These are phyloP conservation scores for Pyralis farinalis DNA, from an alignment of 2,888 invertebrate species.

Conservation along the genomic window DNA sequence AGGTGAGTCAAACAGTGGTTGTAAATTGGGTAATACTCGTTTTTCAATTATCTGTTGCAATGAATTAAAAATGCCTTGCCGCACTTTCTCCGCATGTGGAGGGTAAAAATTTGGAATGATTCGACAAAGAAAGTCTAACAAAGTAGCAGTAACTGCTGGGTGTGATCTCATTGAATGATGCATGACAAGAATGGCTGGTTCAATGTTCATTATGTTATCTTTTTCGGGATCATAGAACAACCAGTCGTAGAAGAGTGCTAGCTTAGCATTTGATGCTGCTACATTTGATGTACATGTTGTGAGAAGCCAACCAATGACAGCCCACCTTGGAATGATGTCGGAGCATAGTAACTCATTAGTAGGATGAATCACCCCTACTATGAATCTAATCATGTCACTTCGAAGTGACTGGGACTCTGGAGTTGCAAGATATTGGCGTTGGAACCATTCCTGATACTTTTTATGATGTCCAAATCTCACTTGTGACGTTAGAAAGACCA, in stretches of 20 bases:
- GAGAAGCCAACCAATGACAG: conserved; percentile 95
- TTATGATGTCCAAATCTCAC: conserved; percentile 95
- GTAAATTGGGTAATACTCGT: conserved; percentile 92
- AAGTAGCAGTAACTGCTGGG: conserved; percentile 93
- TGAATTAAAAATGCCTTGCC: conserved; percentile 90
- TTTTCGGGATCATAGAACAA: conserved; percentile 93
- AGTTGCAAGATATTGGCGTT: conserved; percentile 93
- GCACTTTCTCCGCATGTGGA: conserved; percentile 88
- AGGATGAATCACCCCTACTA: conserved; percentile 96
- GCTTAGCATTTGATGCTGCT: conserved; percentile 94
- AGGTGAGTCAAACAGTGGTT: conserved; percentile 92
- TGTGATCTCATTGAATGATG: conserved; percentile 96
- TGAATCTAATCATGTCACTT: conserved; percentile 96
- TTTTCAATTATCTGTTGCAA: conserved; percentile 94
- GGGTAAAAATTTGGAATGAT: conserved; percentile 94
- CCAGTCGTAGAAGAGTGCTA: conserved; percentile 97
- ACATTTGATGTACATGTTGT: conserved; percentile 95
- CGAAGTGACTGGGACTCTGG: conserved; percentile 94
- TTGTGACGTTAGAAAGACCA: conserved; percentile 91
- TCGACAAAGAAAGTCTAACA: conserved; percentile 94
- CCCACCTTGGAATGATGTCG: conserved; percentile 97
- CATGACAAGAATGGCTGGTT: conserved; percentile 96
- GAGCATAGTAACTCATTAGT: conserved; percentile 95
- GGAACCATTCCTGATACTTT: conserved; percentile 97
- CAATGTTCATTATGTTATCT: conserved; percentile 98